phyloP scores from a whole-genome alignment of 2,113 vertebrate genomes.

The Apteryx mantelli region DNA sequence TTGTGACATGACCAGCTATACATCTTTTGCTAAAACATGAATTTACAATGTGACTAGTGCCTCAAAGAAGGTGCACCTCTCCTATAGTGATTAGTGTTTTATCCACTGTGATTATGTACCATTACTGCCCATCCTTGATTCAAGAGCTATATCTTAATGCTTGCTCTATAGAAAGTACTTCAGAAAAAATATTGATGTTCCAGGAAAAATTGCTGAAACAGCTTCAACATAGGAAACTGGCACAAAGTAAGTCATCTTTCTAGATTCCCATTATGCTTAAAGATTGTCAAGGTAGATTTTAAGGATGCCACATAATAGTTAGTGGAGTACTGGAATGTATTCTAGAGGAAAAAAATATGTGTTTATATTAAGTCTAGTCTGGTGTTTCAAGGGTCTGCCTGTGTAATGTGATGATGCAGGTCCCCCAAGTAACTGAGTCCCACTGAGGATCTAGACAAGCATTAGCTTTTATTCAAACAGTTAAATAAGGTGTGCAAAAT shows the following conservation, averaged over 20 bases:
- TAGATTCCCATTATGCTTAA: neutral
- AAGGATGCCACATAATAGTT: neutral
- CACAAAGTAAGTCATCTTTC: neutral
- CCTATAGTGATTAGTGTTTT: neutral
- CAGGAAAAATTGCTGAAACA: neutral
- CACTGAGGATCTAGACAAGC: neutral
- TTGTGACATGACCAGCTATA: neutral
- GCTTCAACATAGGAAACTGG: neutral
- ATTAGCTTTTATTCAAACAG: neutral
- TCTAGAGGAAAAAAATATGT: neutral
- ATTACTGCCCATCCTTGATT: neutral
- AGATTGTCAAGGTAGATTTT: neutral
- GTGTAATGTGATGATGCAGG: rapidly evolving
- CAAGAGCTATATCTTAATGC: neutral
- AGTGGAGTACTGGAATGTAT: neutral
- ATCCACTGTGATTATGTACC: neutral
- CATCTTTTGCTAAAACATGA: neutral
- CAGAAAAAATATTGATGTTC: neutral
- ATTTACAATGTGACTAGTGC: neutral
- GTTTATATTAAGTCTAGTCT: neutral
- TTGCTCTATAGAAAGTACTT: neutral
- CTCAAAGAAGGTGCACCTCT: neutral
- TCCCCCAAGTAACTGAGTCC: neutral
- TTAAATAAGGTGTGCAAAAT: neutral
- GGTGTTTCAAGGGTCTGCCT: neutral